Conservation (phyloP, 30 jellyfish, hydroid and myxozoan genomes). For the Morbakka virulenta region DNA sequence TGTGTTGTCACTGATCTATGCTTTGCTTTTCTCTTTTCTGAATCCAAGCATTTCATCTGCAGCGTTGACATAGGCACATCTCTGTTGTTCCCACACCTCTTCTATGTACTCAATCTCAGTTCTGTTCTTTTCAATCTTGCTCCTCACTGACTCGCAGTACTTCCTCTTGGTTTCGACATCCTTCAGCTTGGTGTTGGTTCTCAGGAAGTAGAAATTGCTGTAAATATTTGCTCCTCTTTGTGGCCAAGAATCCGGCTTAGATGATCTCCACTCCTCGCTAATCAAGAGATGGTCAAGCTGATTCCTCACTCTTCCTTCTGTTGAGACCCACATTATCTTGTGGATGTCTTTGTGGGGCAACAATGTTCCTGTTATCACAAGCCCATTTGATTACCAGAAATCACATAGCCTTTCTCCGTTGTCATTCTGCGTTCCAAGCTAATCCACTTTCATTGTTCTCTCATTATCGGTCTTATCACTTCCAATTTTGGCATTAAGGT, state of each 20-base stretch:
- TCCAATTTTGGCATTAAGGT: background rate
- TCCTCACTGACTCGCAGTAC: too few species aligned
- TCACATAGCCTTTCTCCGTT: background rate
- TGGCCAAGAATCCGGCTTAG: background rate
- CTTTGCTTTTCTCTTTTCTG: background rate
- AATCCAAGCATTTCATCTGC: background rate
- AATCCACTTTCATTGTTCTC: background rate
- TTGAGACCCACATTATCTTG: background rate
- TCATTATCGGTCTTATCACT: background rate
- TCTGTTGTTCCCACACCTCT: background rate
- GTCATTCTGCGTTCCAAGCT: background rate
- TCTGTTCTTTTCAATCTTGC: background rate
- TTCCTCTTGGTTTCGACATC: background rate
- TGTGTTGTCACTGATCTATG: background rate
- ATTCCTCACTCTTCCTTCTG: background rate
- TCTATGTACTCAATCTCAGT: background rate
- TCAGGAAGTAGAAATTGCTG: background rate
- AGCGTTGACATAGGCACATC: background rate
- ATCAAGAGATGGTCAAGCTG: background rate
- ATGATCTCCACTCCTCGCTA: background rate
- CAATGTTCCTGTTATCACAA: background rate
- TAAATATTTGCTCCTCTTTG: background rate
- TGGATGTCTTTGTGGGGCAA: background rate
- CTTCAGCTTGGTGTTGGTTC: background rate
- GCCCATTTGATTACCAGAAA: background rate